These are phyloP conservation scores for Cranoglanis bouderius DNA, from an alignment of 2,113 vertebrate genomes.

Conservation along the genomic window DNA sequence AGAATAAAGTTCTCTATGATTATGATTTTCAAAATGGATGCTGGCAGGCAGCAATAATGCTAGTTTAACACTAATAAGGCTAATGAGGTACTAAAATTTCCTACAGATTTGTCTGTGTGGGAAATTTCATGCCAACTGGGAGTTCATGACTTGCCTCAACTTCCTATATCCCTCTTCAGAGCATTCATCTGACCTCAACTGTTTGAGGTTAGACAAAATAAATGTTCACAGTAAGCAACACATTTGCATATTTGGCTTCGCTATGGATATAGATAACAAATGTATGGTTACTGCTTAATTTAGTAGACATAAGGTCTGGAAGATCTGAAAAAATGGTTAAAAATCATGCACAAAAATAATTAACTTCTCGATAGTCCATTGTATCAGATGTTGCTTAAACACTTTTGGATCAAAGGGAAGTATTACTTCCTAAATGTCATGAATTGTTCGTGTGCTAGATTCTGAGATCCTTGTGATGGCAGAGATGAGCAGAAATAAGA, in stretches of 20 bases:
- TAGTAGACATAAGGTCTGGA: background rate
- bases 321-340: too few relatives aligned
- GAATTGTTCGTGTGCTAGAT: background rate
- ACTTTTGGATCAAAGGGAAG: background rate
- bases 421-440: too few relatives aligned
- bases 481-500: too few relatives aligned
- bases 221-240: background rate
- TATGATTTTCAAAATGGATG: background rate
- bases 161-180: background rate
- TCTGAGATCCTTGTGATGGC: background rate
- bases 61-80: background rate
- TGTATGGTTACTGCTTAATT: background rate
- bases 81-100: background rate
- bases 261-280: background rate
- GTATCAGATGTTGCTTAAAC: background rate
- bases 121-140: background rate
- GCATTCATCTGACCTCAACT: background rate
- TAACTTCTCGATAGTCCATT: background rate
- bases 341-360: too few relatives aligned
- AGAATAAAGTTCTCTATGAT: too few relatives aligned
- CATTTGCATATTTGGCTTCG: background rate
- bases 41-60: too few relatives aligned
- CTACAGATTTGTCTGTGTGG: background rate
- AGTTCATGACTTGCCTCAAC: background rate
- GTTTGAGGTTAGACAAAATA: background rate